A percentile compares a stretch with the other conserved stretches of the same genome.
Conservation (phyloP, 2,113 vertebrate species). For the Channa maculata region DNA sequence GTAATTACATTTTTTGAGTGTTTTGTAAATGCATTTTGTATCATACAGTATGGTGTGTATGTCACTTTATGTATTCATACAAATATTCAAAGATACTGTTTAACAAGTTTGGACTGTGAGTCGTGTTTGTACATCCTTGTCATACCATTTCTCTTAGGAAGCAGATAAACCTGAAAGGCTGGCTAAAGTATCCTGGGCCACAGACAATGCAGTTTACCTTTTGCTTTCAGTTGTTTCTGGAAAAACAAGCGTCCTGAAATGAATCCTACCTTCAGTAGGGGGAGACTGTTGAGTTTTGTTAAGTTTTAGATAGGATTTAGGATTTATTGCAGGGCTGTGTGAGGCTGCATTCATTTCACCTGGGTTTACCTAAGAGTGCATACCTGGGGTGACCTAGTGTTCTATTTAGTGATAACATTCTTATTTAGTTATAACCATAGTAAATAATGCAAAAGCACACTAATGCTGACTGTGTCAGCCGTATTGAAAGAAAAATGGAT, state of each 20-base stretch:
- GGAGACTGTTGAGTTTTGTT: no score
- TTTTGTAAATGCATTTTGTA: neutral
- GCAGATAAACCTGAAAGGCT: conserved; percentile 12
- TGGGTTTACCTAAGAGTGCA: no score
- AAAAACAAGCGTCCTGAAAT: no score
- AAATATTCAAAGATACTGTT: conserved; percentile 10
- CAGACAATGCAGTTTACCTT: neutral
- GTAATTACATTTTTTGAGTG: neutral
- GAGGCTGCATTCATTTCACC: no score
- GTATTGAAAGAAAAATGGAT: neutral
- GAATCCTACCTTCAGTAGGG: no score
- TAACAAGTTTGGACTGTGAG: neutral
- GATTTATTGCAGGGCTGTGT: no score
- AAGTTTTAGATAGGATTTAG: no score
- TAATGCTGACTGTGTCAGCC: neutral
- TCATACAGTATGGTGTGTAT: neutral
- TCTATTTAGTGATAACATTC: neutral
- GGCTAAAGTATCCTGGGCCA: neutral
- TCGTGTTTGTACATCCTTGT: neutral
- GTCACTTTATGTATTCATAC: neutral
- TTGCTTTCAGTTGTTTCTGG: no score
- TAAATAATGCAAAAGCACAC: neutral
- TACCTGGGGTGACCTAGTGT: no score
- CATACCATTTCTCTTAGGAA: neutral
- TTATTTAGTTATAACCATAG: neutral